phyloP scores from a whole-genome alignment of 2,113 vertebrate genomes.

The Oryzias javanicus region DNA sequence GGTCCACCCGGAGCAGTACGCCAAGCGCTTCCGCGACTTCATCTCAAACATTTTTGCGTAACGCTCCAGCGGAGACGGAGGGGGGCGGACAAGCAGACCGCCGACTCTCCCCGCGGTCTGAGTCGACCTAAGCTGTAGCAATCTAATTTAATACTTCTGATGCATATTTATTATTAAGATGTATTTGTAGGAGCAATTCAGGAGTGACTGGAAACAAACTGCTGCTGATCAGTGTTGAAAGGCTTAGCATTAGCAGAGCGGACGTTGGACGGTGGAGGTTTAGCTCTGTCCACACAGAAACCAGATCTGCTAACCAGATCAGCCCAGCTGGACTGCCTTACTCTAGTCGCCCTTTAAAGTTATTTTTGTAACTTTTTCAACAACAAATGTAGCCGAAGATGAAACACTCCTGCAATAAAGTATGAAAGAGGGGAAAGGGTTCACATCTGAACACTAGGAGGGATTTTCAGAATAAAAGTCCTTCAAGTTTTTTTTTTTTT shows the following conservation, averaged over 20 bases:
- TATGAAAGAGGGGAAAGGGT: too few species aligned
- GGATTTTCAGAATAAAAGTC: too few species aligned
- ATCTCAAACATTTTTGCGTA: constrained; percentile 88
- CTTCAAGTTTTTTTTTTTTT: too few species aligned
- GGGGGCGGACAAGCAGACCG: too few species aligned
- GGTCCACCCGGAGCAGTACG: constrained; percentile 88
- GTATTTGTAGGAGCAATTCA: constrained; percentile 37
- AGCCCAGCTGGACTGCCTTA: too few species aligned
- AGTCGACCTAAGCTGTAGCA: constrained; percentile 36
- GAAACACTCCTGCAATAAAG: too few species aligned
- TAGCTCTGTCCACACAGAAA: not conserved
- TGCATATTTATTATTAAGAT: constrained; percentile 67
- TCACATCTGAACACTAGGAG: too few species aligned
- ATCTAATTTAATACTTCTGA: constrained; percentile 52
- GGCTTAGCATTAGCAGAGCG: not conserved
- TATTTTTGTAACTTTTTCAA: too few species aligned
- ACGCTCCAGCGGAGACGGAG: not conserved
- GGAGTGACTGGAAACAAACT: constrained; percentile 25
- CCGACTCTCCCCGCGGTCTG: constrained; percentile 12
- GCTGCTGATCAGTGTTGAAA: constrained; percentile 45
- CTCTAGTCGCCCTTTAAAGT: too few species aligned
- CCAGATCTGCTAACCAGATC: too few species aligned
- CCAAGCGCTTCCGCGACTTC: constrained; percentile 88
- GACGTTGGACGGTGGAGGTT: not conserved
- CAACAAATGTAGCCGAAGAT: too few species aligned